A percentile compares a stretch with the other conserved stretches of the same genome.
phyloP scores from a whole-genome alignment of 2,113 vertebrate species.

The Elephas maximus region DNA sequence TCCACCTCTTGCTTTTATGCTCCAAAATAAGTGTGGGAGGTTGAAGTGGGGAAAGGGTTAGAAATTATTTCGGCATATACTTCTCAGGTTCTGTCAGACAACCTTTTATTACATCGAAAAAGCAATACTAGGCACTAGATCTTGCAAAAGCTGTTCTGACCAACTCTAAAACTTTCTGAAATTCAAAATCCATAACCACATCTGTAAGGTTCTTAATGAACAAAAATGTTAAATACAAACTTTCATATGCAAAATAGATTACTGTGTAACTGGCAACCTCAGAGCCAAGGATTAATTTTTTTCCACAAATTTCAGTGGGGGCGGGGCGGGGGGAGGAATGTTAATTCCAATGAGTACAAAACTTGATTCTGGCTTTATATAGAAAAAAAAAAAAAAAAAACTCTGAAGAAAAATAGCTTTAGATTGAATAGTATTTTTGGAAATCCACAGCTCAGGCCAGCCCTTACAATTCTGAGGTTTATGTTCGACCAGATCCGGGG shows the following conservation, averaged over 20 bases:
- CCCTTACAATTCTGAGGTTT: slow-evolving; percentile 68
- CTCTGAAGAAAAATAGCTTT: slow-evolving; percentile 79
- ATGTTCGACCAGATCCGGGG: slow-evolving; percentile 48
- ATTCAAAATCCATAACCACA: slow-evolving; percentile 77
- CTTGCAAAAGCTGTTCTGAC: slow-evolving; percentile 80
- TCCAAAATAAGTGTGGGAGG: slow-evolving; percentile 32
- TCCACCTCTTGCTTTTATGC: neutral
- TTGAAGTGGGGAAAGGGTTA: neutral
- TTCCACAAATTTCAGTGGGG: slow-evolving; percentile 57
- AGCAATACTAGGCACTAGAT: slow-evolving; percentile 83
- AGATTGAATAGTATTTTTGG: slow-evolving; percentile 68
- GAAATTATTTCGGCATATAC: slow-evolving; percentile 63
- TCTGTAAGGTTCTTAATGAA: slow-evolving; percentile 81
- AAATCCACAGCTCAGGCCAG: slow-evolving; percentile 72
- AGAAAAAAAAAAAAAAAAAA: slow-evolving; percentile 31
- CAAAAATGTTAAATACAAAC: slow-evolving; percentile 84
- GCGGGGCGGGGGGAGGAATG: neutral
- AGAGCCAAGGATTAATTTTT: slow-evolving; percentile 71
- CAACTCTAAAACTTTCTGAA: slow-evolving; percentile 78
- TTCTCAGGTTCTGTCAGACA: slow-evolving; percentile 75
- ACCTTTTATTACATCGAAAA: slow-evolving; percentile 82
- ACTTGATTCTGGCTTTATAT: slow-evolving; percentile 76
- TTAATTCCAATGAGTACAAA: slow-evolving; percentile 73
- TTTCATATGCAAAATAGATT: slow-evolving; percentile 85
- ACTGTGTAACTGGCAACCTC: slow-evolving; percentile 73